phyloP scores from a whole-genome alignment of 2,797 vertebrate species.

The Sebastiscus albofasciatus region DNA sequence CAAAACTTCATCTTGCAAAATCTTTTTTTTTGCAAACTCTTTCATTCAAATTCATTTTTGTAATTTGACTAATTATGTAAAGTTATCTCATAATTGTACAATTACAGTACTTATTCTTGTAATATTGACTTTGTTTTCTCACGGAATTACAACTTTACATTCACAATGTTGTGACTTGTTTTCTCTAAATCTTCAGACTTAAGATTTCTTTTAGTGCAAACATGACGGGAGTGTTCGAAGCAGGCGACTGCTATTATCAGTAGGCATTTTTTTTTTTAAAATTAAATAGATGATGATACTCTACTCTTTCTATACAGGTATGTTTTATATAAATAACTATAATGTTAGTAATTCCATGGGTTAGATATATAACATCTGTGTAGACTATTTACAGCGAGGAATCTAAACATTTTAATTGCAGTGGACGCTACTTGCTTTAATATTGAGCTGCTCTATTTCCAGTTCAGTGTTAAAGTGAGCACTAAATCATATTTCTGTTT shows the following conservation, averaged over 20 bases:
- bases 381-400: slow-evolving; percentile 28
- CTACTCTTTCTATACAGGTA: background rate
- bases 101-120: background rate
- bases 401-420: background rate
- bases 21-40: background rate
- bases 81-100: background rate
- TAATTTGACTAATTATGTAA: background rate
- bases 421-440: background rate
- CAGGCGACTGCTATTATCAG: background rate
- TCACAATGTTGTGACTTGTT: background rate
- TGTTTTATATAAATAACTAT: slow-evolving; percentile 17
- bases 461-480: background rate
- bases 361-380: slow-evolving; percentile 5
- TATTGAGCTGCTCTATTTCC: background rate
- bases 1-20: background rate
- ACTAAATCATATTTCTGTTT: background rate
- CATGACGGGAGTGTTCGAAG: slow-evolving; percentile 6
- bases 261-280: background rate
- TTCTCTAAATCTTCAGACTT: background rate
- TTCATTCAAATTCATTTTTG: background rate
- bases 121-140: background rate
- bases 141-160: background rate
- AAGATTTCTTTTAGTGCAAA: background rate
- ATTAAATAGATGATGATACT: slow-evolving; percentile 5
- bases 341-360: background rate